These are phyloP conservation scores for Hemibagrus guttatus DNA, from an alignment of 2,797 vertebrate genomes.

Conservation along the genomic window DNA sequence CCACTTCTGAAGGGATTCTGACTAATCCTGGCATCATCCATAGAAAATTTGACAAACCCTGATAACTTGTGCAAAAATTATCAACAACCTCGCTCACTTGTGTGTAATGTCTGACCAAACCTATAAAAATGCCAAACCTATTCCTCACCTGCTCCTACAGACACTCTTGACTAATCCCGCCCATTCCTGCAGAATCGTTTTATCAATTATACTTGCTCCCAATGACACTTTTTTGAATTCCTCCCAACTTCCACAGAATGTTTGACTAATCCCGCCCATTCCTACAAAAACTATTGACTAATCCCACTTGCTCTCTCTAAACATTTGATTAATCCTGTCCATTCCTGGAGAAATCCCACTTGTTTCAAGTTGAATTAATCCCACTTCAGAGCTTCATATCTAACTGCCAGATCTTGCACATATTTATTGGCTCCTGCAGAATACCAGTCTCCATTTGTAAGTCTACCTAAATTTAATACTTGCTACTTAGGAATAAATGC, in stretches of 20 bases:
- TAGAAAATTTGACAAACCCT: neutral
- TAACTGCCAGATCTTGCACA: neutral
- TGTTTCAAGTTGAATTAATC: neutral
- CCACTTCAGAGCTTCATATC: neutral
- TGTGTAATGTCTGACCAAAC: neutral
- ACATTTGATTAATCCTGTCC: neutral
- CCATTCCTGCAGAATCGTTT: neutral
- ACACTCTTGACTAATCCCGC: too few relatives aligned
- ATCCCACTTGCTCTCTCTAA: neutral
- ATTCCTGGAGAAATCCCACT: neutral
- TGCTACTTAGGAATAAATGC: neutral
- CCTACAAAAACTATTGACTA: neutral
- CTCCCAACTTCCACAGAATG: neutral
- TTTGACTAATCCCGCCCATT: neutral
- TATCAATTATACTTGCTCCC: neutral
- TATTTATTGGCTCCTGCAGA: neutral
- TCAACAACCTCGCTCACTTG: neutral
- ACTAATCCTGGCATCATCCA: too few relatives aligned
- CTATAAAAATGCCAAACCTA: too few relatives aligned
- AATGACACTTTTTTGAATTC: neutral
- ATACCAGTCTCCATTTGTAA: neutral
- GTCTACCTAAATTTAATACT: neutral
- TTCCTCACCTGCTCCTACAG: too few relatives aligned
- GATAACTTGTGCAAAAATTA: neutral
- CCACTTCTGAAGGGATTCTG: neutral